These are phyloP conservation scores for Hoplias malabaricus DNA, from an alignment of 2,113 vertebrate species.

Conservation along the genomic window DNA sequence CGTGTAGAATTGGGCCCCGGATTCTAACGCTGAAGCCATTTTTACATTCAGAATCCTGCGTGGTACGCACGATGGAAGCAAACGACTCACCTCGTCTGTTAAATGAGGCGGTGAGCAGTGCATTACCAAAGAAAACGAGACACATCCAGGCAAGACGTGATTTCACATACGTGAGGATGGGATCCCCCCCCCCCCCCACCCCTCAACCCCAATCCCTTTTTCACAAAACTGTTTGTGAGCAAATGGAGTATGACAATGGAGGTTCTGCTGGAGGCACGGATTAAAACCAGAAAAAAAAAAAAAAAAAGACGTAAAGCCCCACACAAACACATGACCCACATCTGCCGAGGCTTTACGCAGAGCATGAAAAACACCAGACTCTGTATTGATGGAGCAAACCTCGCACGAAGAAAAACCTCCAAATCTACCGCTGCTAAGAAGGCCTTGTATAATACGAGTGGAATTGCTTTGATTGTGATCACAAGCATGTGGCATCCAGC, in stretches of 20 bases:
- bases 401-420: background rate
- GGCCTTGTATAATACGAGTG: background rate
- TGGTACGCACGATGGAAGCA: conserved; percentile 14
- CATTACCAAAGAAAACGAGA: conserved; percentile 11
- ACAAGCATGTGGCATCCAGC: background rate
- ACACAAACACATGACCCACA: conserved; percentile 8
- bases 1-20: conserved; percentile 28
- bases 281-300: conserved; percentile 33
- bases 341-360: conserved; percentile 22
- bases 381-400: background rate
- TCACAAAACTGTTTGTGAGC: conserved; percentile 44
- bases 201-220: background rate
- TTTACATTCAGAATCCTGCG: background rate
- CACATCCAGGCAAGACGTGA: background rate
- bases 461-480: conserved; percentile 13
- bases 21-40: conserved; percentile 21
- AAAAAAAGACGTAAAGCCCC: conserved; percentile 56
- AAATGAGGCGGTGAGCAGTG: conserved; percentile 18
- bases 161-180: background rate
- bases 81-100: conserved; percentile 17
- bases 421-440: background rate
- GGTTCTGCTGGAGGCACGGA: conserved; percentile 49
- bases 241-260: conserved; percentile 51
- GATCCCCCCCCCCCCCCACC: background rate
- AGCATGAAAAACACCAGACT: background rate